Evolutionary conservation across 1,140 invertebrate species (phyloP), one percentile per base, ranked within the genome.

Genomic region (Trachelipus rathkii): DNA sequence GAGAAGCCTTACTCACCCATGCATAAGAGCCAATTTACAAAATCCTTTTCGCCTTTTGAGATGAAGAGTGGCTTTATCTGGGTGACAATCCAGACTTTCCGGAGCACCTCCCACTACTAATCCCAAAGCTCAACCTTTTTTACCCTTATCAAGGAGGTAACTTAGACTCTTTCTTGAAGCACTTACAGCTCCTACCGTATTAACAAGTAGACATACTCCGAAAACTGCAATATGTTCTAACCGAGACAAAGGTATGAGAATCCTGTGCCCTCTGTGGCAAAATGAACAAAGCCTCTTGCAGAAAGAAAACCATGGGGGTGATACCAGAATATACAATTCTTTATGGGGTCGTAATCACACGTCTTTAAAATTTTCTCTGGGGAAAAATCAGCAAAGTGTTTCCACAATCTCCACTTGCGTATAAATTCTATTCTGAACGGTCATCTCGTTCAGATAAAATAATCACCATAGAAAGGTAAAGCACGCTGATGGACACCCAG

Each of bases 281-380:
- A 95, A 77, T 91, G 89, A 0, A 88, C 87, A 82, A 94, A 92
- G 11, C 89, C 88, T 15, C 94, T 93, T 7, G 89, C 88, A 44
- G 91, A 90, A 9, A 94, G 86, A 11, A 97, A 87, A 0, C 96
- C 96, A 85, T 98, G 96, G 0, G 96, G 96, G 85, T 95, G 95
- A 72, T 89, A 90, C 3, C 92, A 92, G 78, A 97, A 89, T 3
- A 97, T 87, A 83, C 97, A 97, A 84, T 95, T 95, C 79, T 87
- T 90, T 8, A 88, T 87, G 0, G 93, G 89, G 82, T 92, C 90
- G 53, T 97, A 84, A 9, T 95, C 93, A 0, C 85, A 87, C 0
- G 93, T 93, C 85, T 95, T 95, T 0, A 93, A 88, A 10, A 97
- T 84, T 73, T 89, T 89, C 6, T 95, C 84, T 0, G 95, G 95